These are phyloP conservation scores for Pyxicephalus adspersus DNA, from an alignment of 2,113 vertebrate genomes.

Conservation along the genomic window DNA sequence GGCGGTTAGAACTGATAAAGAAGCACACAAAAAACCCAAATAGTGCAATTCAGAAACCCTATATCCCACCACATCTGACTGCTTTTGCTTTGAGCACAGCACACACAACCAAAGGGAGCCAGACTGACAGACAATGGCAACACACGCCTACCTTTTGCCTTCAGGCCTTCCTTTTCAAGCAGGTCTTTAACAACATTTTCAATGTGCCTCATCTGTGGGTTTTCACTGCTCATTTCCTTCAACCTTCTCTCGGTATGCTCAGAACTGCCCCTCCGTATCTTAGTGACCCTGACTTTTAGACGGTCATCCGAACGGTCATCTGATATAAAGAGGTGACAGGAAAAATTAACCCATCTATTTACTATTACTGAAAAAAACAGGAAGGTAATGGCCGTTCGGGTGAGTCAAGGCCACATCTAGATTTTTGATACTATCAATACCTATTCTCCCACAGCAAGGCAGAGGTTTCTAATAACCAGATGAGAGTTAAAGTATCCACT, in stretches of 20 bases:
- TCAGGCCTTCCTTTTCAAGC: slow-evolving; percentile 94
- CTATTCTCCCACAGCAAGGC: neutral
- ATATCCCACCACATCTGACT: neutral
- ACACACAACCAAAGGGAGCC: neutral
- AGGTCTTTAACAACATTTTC: slow-evolving; percentile 92
- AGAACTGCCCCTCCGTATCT: slow-evolving; percentile 79
- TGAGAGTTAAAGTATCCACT: neutral
- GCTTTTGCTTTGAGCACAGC: neutral
- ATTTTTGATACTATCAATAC: neutral
- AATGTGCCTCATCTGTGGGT: slow-evolving; percentile 89
- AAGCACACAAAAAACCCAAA: neutral
- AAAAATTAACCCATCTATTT: slow-evolving; percentile 52
- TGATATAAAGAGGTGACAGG: slow-evolving; percentile 64
- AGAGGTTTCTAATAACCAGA: neutral
- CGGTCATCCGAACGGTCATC: slow-evolving; percentile 81
- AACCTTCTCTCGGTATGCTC: slow-evolving; percentile 82
- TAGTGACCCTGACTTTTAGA: slow-evolving; percentile 90
- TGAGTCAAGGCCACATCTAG: neutral
- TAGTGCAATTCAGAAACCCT: neutral
- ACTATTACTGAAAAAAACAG: neutral
- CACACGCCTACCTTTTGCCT: slow-evolving; percentile 83
- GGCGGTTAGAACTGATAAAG: too few relatives aligned
- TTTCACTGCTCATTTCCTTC: slow-evolving; percentile 85
- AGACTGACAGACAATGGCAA: neutral
- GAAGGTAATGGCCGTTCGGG: slow-evolving; percentile 17